Evolutionary conservation across 1,140 invertebrate genomes (phyloP).

Genomic region (Riptortus pedestris): DNA sequence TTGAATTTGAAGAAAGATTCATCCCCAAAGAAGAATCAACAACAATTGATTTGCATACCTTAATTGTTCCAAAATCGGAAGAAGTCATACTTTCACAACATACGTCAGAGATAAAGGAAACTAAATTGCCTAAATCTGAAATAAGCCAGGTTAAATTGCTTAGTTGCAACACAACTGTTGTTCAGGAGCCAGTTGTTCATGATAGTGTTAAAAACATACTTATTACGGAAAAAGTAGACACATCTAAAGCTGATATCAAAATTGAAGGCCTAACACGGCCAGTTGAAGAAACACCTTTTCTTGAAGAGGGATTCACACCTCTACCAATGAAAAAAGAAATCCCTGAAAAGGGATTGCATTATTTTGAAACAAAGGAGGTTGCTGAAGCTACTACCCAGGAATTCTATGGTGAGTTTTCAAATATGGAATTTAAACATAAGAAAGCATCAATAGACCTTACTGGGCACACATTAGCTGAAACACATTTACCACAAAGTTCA

Average conservation of each 20-base stretch:
- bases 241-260: conserved; percentile 16
- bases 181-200: not conserved
- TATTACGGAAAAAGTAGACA: not conserved
- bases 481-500: not conserved
- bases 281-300: conserved; percentile 17
- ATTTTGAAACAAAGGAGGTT: not conserved
- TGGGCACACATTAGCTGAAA: conserved; percentile 7
- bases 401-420: conserved; percentile 20
- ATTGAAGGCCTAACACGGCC: conserved; percentile 19
- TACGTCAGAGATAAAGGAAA: not conserved
- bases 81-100: conserved; percentile 12
- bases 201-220: conserved; percentile 10
- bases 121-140: not conserved
- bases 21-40: conserved; percentile 11
- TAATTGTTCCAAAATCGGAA: conserved; percentile 11
- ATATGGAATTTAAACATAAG: not conserved
- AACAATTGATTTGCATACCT: conserved; percentile 6
- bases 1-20: not conserved
- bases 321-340: conserved; percentile 9
- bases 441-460: conserved; percentile 19
- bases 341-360: conserved; percentile 1
- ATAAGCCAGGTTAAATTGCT: not conserved
- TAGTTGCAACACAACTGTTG: not conserved
- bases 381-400: conserved; percentile 5
- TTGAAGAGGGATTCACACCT: conserved; percentile 13